These are phyloP conservation scores for Kryptopterus vitreolus DNA, from an alignment of 2,797 vertebrate genomes.

Conservation along the genomic window DNA sequence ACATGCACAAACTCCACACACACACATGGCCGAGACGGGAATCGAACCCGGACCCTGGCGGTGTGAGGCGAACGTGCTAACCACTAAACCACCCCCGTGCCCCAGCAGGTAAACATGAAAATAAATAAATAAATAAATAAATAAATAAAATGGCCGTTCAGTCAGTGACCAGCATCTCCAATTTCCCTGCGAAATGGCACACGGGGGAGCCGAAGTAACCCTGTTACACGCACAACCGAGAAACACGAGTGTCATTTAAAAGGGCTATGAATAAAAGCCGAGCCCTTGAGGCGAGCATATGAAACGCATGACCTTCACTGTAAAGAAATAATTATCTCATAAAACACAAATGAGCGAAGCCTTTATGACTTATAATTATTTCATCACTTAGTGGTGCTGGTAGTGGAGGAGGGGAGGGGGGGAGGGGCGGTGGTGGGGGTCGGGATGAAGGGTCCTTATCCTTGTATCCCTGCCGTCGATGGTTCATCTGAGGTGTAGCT, in stretches of 20 bases:
- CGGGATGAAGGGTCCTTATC: background rate
- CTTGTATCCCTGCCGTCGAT: background rate
- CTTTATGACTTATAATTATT: slow-evolving; percentile 2
- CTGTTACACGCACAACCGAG: background rate
- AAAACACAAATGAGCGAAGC: slow-evolving; percentile 20
- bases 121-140: background rate
- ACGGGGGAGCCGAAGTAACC: background rate
- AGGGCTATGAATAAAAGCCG: slow-evolving; percentile 7
- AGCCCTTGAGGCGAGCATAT: background rate
- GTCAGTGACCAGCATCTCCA: background rate
- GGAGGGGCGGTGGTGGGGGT: background rate
- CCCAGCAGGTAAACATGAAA: background rate
- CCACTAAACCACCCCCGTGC: too few species aligned
- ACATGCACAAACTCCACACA: too few species aligned
- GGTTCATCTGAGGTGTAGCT: slow-evolving; percentile 31
- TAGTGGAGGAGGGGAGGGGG: too few species aligned
- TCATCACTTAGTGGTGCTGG: background rate
- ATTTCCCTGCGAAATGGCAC: background rate
- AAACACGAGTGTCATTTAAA: background rate
- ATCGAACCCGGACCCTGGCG: too few species aligned
- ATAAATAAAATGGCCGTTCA: background rate
- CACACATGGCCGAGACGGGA: too few species aligned
- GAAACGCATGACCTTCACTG: slow-evolving; percentile 25
- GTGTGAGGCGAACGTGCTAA: too few species aligned
- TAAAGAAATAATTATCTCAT: slow-evolving; percentile 27